These are phyloP conservation scores for Apodemia mormo DNA, from an alignment of 2,888 invertebrate genomes.

Conservation along the genomic window DNA sequence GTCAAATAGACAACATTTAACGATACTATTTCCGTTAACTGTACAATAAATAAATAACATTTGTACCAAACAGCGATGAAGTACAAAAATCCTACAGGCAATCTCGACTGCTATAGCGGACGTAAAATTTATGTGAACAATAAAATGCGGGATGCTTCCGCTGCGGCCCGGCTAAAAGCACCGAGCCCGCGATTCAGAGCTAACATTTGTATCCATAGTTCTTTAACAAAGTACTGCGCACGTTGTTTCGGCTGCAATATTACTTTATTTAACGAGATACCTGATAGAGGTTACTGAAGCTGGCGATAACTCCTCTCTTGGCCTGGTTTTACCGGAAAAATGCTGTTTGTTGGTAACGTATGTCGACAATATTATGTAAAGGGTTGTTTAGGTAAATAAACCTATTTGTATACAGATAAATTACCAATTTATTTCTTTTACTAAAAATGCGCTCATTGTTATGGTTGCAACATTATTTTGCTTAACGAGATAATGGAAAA, in stretches of 20 bases:
- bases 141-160: slow-evolving; percentile 74
- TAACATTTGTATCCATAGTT: slow-evolving; percentile 39
- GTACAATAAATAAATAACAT: slow-evolving; percentile 31
- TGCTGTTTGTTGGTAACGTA: no score
- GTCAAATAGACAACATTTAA: slow-evolving; percentile 16
- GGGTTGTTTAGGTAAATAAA: no score
- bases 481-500: not conserved
- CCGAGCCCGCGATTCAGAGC: slow-evolving; percentile 41
- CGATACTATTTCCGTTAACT: slow-evolving; percentile 17
- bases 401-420: no score
- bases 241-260: slow-evolving; percentile 8
- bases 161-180: slow-evolving; percentile 53
- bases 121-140: slow-evolving; percentile 77
- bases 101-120: slow-evolving; percentile 65
- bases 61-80: slow-evolving; percentile 48
- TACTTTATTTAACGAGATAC: slow-evolving; percentile 16
- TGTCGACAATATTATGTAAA: no score
- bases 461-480: not conserved
- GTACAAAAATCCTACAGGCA: slow-evolving; percentile 73
- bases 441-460: no score
- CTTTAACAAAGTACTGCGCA: slow-evolving; percentile 35
- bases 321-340: no score
- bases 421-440: no score
- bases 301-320: slow-evolving; percentile 2
- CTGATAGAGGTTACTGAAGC: slow-evolving; percentile 12